These are phyloP conservation scores for Pelvicachromis taeniatus DNA, from an alignment of 2,113 vertebrate genomes.

Conservation along the genomic window DNA sequence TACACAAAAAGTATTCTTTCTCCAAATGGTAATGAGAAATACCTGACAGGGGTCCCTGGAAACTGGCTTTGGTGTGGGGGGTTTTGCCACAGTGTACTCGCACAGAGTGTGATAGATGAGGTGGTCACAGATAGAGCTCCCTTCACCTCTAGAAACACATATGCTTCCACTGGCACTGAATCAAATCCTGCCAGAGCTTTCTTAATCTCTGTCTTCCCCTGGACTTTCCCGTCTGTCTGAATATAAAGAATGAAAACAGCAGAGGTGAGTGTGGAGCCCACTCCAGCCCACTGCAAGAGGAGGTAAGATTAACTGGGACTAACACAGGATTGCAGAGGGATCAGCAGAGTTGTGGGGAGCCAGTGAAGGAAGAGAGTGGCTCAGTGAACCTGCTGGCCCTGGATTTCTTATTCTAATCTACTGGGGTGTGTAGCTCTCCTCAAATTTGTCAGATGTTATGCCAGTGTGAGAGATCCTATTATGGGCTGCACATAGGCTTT, in stretches of 20 bases:
- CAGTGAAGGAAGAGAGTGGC: not conserved
- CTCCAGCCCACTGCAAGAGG: not conserved
- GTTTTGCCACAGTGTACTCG: not conserved
- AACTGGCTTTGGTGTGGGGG: slow-evolving; percentile 23
- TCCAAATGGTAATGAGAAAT: slow-evolving; percentile 37
- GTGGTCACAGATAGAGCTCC: not conserved
- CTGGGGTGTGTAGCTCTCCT: not conserved
- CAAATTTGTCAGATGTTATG: not conserved
- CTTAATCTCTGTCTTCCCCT: not conserved
- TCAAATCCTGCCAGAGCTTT: slow-evolving; percentile 10
- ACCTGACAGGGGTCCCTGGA: slow-evolving; percentile 25
- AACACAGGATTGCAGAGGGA: slow-evolving; percentile 27
- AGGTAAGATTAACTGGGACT: slow-evolving; percentile 37
- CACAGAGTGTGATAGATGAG: slow-evolving; percentile 24
- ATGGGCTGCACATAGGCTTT: not conserved
- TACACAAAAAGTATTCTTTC: slow-evolving; percentile 6
- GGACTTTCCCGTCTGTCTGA: not conserved
- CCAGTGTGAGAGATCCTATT: not conserved
- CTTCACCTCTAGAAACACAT: slow-evolving; percentile 4
- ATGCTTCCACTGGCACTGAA: not conserved
- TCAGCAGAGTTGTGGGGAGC: slow-evolving; percentile 20
- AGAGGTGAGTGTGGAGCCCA: not conserved
- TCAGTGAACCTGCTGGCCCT: slow-evolving; percentile 2
- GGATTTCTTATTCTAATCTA: slow-evolving; percentile 36
- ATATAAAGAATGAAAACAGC: slow-evolving; percentile 8